Evolutionary conservation across 2,888 invertebrate species (phyloP), one percentile per base, ranked within the genome.

Genomic region (Acanthosepion lycidas): DNA sequence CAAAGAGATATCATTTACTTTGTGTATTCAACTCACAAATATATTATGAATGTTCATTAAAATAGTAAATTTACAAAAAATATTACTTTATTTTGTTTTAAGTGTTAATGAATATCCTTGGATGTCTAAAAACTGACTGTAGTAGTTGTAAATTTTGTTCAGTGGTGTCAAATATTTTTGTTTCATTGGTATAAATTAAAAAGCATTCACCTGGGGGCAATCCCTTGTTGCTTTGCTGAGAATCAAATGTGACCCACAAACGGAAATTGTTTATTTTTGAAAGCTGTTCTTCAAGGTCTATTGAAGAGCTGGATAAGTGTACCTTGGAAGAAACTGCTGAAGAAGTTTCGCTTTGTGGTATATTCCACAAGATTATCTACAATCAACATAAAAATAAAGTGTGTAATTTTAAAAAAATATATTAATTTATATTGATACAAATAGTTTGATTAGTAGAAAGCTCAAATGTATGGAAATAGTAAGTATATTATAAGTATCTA

Each of bases 161-260:
- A n/a, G 28, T 78, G 8, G 9, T n/a, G 12, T 15, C n/a, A n/a
- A n/a, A 78, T 28, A 78, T 26, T 26, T 8, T 15, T 59, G 20
- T 59, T 59, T 2, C 23, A 20, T 59, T 23, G 59, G 59, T 59
- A n/a, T n/a, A 78, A 15, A 78, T 78, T 78, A 4, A n/a, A 78
- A 78, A 33, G 78, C 18, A 94, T 48, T 94, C 28, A 93, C 93
- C 93, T 93, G 93, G 93, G 26, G 93, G 93, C 20, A 93, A 6
- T 93, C 53, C 18, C 6, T 51, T n/a, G 0, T 78, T 78, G 1
- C 28, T 26, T 53, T 93, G 23, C 18, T 93, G 93, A 6, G 53
- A 49, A 53, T 23, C 53, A 49, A 53, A 93, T 4, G 93, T 93
- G 53, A 93, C 51, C 93, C 93, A 93, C 9, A 93, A 48, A 20